These are phyloP conservation scores for Noctua janthe DNA, from an alignment of 2,888 invertebrate genomes.

Conservation along the genomic window DNA sequence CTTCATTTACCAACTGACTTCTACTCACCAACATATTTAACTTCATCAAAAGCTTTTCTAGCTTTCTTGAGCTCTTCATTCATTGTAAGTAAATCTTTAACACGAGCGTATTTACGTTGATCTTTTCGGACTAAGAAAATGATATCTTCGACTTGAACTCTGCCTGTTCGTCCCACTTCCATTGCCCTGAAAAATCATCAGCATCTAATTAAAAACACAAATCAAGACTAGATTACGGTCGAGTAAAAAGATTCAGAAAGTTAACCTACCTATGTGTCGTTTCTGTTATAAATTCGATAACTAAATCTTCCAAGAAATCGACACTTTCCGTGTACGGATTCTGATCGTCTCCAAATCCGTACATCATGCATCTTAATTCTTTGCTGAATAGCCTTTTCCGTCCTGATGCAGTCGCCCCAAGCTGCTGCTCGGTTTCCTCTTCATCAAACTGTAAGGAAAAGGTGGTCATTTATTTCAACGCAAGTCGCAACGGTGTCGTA, in stretches of 20 bases:
- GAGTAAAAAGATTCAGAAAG: not conserved
- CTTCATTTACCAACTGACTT: constrained; percentile 1
- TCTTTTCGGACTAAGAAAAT: constrained; percentile 99
- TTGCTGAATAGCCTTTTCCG: constrained; percentile 97
- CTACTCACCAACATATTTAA: constrained; percentile 97
- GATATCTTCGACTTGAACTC: constrained; percentile 99
- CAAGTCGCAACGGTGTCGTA: not conserved
- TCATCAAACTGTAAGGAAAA: constrained; percentile 89
- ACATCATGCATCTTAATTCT: constrained; percentile 99
- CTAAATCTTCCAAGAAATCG: constrained; percentile 98
- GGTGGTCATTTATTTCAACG: not conserved
- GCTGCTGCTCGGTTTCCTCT: constrained; percentile 93
- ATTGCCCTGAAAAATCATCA: constrained; percentile 92
- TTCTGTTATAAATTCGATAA: constrained; percentile 99
- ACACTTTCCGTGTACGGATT: constrained; percentile 99
- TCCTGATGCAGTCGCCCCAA: constrained; percentile 93
- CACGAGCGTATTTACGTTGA: constrained; percentile 98
- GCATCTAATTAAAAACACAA: not conserved
- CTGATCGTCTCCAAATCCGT: constrained; percentile 99
- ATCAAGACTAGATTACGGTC: not conserved
- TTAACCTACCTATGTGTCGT: constrained; percentile 90
- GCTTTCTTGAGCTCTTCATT: constrained; percentile 99
- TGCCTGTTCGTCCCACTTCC: constrained; percentile 99
- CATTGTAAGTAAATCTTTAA: constrained; percentile 99
- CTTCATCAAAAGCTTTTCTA: constrained; percentile 99